phyloP scores from a whole-genome alignment of 2,888 invertebrate species.

The Carcina quercana region DNA sequence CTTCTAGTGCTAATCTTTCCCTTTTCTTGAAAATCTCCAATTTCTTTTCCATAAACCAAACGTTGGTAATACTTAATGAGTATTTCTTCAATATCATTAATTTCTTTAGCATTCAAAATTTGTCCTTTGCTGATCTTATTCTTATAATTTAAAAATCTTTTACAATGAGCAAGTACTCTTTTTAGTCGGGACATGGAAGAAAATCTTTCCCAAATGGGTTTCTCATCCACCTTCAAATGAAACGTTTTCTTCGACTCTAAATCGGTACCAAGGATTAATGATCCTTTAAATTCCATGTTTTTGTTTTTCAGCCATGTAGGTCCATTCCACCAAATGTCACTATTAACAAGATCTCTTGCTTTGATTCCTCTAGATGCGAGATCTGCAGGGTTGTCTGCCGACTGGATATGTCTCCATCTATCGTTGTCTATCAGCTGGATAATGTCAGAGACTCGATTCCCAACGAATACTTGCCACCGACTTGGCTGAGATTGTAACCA shows the following conservation, averaged over 20 bases:
- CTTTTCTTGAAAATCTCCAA: background rate
- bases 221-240: no score
- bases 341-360: slow-evolving; percentile 2
- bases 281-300: background rate
- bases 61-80: background rate
- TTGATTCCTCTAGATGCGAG: slow-evolving; percentile 18
- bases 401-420: slow-evolving; percentile 14
- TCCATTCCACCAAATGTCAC: slow-evolving; percentile 6
- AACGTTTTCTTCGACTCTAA: no score
- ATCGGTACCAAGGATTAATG: background rate
- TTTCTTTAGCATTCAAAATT: slow-evolving; percentile 1
- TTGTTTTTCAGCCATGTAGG: background rate
- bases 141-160: slow-evolving; percentile 2
- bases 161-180: background rate
- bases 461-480: slow-evolving; percentile 14
- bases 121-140: background rate
- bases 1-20: background rate
- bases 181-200: no score
- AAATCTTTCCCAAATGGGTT: no score
- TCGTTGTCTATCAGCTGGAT: slow-evolving; percentile 5
- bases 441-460: slow-evolving; percentile 16
- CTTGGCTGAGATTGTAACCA: slow-evolving; percentile 13
- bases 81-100: background rate
- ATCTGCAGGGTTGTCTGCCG: slow-evolving; percentile 23
- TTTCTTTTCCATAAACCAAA: background rate